Evolutionary conservation across 2,888 invertebrate genomes (phyloP), one percentile per base, ranked within the genome.

Genomic region (Exocentrus adspersus): DNA sequence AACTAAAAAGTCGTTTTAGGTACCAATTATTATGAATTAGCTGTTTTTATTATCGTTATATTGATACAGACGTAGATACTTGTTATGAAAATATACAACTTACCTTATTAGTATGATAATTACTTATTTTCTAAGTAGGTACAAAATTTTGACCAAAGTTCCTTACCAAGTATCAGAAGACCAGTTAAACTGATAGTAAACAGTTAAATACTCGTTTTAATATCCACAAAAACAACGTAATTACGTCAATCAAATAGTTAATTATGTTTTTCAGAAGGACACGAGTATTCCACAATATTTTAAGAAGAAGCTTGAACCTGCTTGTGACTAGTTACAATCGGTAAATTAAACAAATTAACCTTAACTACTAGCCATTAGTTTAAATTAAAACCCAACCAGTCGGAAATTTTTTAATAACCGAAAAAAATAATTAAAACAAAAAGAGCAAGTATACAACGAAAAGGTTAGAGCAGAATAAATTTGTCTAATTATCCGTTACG

Each of bases 291-390:
- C 51, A 28, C 19, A 19, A 17, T 6, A 16, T 37, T 19, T 51
- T 32, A 24, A 7, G 24, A 24, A 48, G 48, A 21, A 48, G n/a
- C 37, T 48, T 48, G 20, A 19, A 51, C 32, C 5, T 51, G 17
- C n/a, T 48, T 48, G 28, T 16, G 24, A 32, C 19, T 19, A n/a
- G 48, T 48, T 48, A 24, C 16, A 12, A 48, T n/a, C n/a, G n/a
- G n/a, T 48, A 48, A 28, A 48, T 48, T 48, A 20, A 48, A 20
- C 48, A 48, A 48, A 48, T 12, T 48, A 12, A 3, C 24, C 14
- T 14, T 48, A 48, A 48, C 24, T 24, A 48, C 20, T 14, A n/a
- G 19, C 30, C 10, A 51, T 51, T 51, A 51, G 6, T n/a, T 20
- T 4, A 32, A 37, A 51, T 51, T 51, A 19, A 32, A 50, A 37